phyloP scores from a whole-genome alignment of 2,797 vertebrate genomes.

The Manis pentadactyla region DNA sequence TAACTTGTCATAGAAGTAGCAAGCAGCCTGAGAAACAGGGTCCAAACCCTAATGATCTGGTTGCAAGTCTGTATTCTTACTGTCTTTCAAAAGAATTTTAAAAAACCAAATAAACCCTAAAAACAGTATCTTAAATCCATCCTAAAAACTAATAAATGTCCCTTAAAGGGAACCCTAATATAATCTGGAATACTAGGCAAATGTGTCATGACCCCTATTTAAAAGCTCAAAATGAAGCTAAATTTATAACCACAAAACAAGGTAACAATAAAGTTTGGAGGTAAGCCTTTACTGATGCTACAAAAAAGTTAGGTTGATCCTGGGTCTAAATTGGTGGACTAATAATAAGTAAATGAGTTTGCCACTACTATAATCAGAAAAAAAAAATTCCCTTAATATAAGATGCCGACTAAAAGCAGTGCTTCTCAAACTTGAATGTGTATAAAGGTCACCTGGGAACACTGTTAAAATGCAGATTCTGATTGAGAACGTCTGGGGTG shows the following conservation, averaged over 20 bases:
- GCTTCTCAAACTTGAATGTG: not conserved
- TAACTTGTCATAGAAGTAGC: slow-evolving; percentile 12
- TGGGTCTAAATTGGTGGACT: not conserved
- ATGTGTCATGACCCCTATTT: not conserved
- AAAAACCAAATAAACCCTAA: not conserved
- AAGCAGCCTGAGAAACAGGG: slow-evolving; percentile 13
- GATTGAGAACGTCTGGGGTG: not conserved
- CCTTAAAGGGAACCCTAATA: not conserved
- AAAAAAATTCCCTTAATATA: not conserved
- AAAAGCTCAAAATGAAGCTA: slow-evolving; percentile 10
- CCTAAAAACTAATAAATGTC: not conserved
- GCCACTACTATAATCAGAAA: not conserved
- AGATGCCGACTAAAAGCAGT: not conserved
- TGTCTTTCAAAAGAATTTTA: slow-evolving; percentile 42
- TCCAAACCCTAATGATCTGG: not conserved
- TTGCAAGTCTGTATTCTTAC: not conserved
- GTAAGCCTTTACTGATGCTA: not conserved
- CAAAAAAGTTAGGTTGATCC: not conserved
- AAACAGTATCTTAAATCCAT: not conserved
- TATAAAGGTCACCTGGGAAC: not conserved
- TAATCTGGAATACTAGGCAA: slow-evolving; percentile 31
- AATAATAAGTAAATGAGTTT: not conserved
- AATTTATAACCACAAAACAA: slow-evolving; percentile 39
- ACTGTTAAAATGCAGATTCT: slow-evolving; percentile 16
- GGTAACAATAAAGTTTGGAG: not conserved